Percentiles rank a stretch among this genome's conserved stretches.
Evolutionary conservation across 1,140 invertebrate species (phyloP).

Genomic region (Eriocheir sinensis): DNA sequence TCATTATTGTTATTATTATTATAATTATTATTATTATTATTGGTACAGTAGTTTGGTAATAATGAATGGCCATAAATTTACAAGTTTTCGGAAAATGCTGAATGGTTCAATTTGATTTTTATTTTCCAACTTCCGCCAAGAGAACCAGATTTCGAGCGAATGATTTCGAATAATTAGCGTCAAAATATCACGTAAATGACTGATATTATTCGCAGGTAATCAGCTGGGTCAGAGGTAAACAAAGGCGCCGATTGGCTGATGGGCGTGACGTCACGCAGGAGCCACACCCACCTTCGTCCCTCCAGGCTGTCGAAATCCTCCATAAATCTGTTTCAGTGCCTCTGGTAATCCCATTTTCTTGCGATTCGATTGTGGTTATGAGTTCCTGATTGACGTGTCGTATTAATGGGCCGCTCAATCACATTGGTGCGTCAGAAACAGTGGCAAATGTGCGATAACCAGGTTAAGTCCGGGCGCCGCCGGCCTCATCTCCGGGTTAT

Average conservation of each 20-base stretch:
- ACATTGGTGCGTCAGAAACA: constrained; percentile 34
- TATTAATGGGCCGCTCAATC: constrained; percentile 41
- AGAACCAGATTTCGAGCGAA: neutral
- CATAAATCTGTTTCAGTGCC: constrained; percentile 37
- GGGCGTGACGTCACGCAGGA: neutral
- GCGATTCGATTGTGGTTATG: constrained; percentile 52
- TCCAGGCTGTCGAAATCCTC: neutral
- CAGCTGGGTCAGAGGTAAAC: constrained; percentile 1
- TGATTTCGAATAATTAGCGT: constrained; percentile 17
- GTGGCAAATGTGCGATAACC: constrained; percentile 30
- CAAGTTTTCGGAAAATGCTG: neutral
- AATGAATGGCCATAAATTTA: neutral
- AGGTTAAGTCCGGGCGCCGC: neutral
- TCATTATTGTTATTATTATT: constrained; percentile 6
- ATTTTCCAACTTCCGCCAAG: constrained; percentile 8
- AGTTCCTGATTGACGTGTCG: constrained; percentile 48
- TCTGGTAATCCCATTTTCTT: constrained; percentile 44
- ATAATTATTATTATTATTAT: neutral
- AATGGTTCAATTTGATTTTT: neutral
- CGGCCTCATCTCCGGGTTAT: neutral
- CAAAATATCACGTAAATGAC: constrained; percentile 4
- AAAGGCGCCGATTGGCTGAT: neutral
- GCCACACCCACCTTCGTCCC: neutral
- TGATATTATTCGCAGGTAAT: neutral
- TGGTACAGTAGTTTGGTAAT: neutral